Percentiles rank a stretch among this genome's conserved stretches.
These are phyloP conservation scores for Ianthella basta DNA, from an alignment of 37 sponge, comb jelly and placozoan genomes.

Conservation along the genomic window DNA sequence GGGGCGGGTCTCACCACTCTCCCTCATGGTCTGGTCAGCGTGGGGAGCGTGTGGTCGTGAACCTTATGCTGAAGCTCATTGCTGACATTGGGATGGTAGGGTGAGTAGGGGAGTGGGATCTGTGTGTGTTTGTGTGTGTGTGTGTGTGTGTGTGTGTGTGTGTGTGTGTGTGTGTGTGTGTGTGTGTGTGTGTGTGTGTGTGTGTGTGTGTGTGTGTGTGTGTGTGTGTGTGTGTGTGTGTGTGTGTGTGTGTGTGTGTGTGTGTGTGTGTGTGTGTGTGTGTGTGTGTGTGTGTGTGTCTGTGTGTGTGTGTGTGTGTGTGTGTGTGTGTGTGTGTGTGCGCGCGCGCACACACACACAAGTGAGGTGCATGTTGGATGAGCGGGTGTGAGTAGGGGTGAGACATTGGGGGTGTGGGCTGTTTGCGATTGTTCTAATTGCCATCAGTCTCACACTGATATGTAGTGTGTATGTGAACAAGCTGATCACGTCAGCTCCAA, in stretches of 20 bases:
- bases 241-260: neutral
- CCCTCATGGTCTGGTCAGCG: slow-evolving; percentile 38
- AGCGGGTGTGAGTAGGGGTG: no score
- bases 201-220: neutral
- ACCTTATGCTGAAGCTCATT: slow-evolving; percentile 74
- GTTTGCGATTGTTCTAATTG: no score
- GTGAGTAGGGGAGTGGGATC: slow-evolving; percentile 32
- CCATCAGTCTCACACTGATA: no score
- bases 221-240: neutral
- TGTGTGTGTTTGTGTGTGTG: neutral
- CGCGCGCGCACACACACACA: no score
- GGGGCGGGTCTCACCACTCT: slow-evolving; percentile 51
- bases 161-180: neutral
- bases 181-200: neutral
- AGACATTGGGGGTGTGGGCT: no score
- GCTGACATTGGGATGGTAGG: slow-evolving; percentile 94
- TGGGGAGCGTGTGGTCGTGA: slow-evolving; percentile 51
- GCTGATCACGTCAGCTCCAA: no score
- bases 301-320: neutral
- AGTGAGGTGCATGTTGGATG: no score
- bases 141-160: neutral
- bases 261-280: neutral
- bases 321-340: neutral
- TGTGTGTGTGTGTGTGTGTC: neutral
- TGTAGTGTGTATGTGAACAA: no score